These are phyloP conservation scores for Ladona fulva DNA, from an alignment of 1,140 invertebrate species.

Conservation along the genomic window DNA sequence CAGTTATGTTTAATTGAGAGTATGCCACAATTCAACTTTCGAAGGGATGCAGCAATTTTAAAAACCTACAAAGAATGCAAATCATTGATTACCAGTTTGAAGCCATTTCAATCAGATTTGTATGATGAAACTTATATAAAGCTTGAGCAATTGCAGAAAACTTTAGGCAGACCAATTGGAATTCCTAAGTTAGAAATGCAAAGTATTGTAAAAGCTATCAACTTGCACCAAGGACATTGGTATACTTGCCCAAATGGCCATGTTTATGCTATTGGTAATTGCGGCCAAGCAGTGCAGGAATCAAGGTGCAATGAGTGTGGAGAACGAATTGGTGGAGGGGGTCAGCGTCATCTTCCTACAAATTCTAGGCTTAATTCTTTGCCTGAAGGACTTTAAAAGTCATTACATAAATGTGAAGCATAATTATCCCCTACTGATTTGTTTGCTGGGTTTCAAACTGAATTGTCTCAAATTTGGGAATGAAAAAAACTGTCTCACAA, in stretches of 20 bases:
- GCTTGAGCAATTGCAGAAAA: neutral
- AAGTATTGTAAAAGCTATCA: slow-evolving; percentile 51
- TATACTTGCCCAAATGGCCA: slow-evolving; percentile 67
- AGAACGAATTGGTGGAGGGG: slow-evolving; percentile 48
- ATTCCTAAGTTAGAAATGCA: slow-evolving; percentile 44
- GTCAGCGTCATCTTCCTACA: slow-evolving; percentile 40
- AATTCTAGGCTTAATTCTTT: slow-evolving; percentile 33
- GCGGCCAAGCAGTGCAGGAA: slow-evolving; percentile 55
- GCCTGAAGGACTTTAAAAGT: neutral
- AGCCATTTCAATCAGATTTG: neutral
- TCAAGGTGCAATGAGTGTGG: slow-evolving; percentile 49
- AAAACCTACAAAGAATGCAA: neutral
- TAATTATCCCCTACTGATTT: too few species aligned
- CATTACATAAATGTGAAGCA: too few species aligned
- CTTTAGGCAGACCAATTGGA: slow-evolving; percentile 19
- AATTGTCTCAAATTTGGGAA: too few species aligned
- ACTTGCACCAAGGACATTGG: slow-evolving; percentile 54
- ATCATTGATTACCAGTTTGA: neutral
- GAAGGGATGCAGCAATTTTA: too few species aligned
- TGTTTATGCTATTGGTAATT: slow-evolving; percentile 59
- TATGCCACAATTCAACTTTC: too few species aligned
- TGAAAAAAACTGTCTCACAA: too few species aligned
- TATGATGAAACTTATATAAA: neutral
- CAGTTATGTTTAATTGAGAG: neutral
- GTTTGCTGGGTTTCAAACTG: too few species aligned